Evolutionary conservation across 2,797 vertebrate species (phyloP).

Genomic region (Tinamus major): DNA sequence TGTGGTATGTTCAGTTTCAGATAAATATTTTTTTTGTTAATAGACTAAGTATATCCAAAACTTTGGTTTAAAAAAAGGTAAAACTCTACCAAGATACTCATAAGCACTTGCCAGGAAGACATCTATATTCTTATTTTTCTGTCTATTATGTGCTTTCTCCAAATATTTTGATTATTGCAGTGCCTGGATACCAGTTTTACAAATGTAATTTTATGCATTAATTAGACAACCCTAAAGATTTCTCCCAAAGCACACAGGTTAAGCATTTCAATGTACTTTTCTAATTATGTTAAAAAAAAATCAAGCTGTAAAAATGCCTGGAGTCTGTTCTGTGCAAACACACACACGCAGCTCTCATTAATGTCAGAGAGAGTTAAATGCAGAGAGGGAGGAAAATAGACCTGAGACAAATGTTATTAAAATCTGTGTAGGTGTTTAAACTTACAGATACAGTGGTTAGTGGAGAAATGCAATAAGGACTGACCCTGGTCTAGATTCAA

Average conservation of each 20-base stretch:
- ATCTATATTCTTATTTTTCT: neutral
- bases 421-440: neutral
- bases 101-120: neutral
- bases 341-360: neutral
- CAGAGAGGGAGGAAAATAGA: neutral
- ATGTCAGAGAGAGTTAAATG: neutral
- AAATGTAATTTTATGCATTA: conserved; percentile 44
- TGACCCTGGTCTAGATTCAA: neutral
- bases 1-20: neutral
- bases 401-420: neutral
- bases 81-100: neutral
- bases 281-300: conserved; percentile 19
- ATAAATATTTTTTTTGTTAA: neutral
- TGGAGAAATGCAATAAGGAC: neutral
- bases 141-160: conserved; percentile 4
- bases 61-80: neutral
- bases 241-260: conserved; percentile 17
- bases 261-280: conserved; percentile 32
- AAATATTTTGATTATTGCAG: conserved; percentile 51
- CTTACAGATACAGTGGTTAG: neutral
- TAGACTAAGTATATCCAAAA: neutral
- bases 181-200: conserved; percentile 14
- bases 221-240: conserved; percentile 34
- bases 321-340: neutral
- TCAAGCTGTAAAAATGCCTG: conserved; percentile 2